Percentiles rank a stretch among this genome's conserved stretches.
These are phyloP conservation scores for Xiphophorus couchianus DNA, from an alignment of 2,113 vertebrate genomes.

Conservation along the genomic window DNA sequence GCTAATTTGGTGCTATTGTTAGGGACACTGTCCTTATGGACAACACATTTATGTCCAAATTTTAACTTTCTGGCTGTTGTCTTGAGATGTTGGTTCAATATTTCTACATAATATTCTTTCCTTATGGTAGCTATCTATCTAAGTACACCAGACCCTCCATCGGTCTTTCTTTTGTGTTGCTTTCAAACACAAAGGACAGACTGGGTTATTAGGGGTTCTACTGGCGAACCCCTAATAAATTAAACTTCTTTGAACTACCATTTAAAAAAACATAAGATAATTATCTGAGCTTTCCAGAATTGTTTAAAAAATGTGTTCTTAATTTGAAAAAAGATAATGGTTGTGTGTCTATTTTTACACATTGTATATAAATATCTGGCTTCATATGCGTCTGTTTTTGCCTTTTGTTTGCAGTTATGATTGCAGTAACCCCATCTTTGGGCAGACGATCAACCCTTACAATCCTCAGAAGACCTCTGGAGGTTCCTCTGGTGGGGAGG, in stretches of 20 bases:
- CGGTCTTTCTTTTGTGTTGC: no score
- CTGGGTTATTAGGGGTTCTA: no score
- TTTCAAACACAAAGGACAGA: no score
- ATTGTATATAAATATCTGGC: background rate
- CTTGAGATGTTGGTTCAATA: background rate
- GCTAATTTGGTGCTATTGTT: background rate
- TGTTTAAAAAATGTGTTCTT: background rate
- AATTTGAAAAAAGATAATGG: background rate
- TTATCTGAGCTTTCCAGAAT: background rate
- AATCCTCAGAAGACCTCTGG: conserved; percentile 79
- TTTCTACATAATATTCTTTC: background rate
- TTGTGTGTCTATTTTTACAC: background rate
- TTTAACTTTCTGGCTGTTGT: background rate
- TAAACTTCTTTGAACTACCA: background rate
- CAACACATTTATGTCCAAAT: no score
- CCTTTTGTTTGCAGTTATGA: conserved; percentile 73
- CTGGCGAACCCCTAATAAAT: background rate
- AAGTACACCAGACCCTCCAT: no score
- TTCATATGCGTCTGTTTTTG: background rate
- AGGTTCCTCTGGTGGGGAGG: conserved; percentile 80
- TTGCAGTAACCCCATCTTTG: conserved; percentile 82
- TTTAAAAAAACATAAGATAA: background rate
- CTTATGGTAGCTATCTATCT: background rate
- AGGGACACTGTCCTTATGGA: no score
- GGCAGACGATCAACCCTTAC: conserved; percentile 74